Conservation (phyloP, 2,888 invertebrate species). For the Archips xylosteana region DNA sequence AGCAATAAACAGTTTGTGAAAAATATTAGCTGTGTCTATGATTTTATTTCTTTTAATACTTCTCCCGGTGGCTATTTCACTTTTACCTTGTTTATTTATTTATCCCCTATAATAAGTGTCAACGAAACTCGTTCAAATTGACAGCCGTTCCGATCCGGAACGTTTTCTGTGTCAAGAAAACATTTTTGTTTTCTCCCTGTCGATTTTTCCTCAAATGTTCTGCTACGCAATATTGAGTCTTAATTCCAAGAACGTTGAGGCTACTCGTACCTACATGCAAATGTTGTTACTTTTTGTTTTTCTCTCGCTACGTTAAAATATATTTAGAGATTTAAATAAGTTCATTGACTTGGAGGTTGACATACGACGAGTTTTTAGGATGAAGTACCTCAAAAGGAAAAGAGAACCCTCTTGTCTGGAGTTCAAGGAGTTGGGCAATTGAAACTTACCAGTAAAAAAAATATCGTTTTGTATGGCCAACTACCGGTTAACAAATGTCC, state of each 20-base stretch:
- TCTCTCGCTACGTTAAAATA: not conserved
- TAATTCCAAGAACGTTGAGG: not conserved
- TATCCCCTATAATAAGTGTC: not conserved
- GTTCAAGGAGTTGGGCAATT: too few species aligned
- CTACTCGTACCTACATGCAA: too few species aligned
- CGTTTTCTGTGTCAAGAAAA: constrained; percentile 2
- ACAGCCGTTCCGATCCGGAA: not conserved
- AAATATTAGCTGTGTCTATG: too few species aligned
- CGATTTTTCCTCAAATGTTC: not conserved
- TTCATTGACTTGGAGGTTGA: not conserved
- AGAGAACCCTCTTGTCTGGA: too few species aligned
- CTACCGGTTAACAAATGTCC: too few species aligned
- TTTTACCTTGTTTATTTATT: not conserved
- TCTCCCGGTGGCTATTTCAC: not conserved
- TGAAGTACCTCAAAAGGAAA: too few species aligned
- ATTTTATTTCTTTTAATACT: too few species aligned
- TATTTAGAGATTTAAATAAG: not conserved
- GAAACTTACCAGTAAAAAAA: too few species aligned
- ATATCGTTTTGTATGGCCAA: too few species aligned
- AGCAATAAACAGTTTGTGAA: too few species aligned
- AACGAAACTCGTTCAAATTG: not conserved
- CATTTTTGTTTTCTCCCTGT: not conserved
- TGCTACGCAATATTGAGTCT: not conserved
- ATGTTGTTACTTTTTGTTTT: not conserved
- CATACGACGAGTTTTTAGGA: not conserved